Evolutionary conservation across 2,797 vertebrate genomes (phyloP).

Genomic region (Gouania willdenowi): DNA sequence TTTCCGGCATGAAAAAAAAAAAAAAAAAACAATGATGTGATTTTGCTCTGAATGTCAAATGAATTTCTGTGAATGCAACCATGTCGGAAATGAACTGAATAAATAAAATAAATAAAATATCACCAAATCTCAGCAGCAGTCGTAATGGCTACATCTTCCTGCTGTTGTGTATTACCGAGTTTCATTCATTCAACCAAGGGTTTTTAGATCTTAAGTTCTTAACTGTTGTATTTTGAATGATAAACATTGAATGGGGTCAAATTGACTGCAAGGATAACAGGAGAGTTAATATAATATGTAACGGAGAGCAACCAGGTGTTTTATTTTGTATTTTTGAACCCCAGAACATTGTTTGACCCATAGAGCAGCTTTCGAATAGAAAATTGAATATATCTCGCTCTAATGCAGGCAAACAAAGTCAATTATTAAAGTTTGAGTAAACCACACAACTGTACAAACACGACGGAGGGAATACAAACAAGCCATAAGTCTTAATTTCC

Average conservation of each 20-base stretch:
- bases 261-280: too few species aligned
- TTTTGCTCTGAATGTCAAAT: too few species aligned
- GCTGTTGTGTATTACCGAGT: slow-evolving; percentile 64
- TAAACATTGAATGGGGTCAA: too few species aligned
- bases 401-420: slow-evolving; percentile 57
- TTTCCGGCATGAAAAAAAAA: too few species aligned
- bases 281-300: too few species aligned
- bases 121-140: slow-evolving; percentile 39
- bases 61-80: too few species aligned
- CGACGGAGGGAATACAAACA: slow-evolving; percentile 51
- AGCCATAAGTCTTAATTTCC: slow-evolving; percentile 66
- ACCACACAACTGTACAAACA: slow-evolving; percentile 55
- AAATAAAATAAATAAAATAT: too few species aligned
- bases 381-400: slow-evolving; percentile 51
- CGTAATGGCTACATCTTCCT: slow-evolving; percentile 50
- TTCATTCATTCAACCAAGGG: slow-evolving; percentile 62
- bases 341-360: slow-evolving; percentile 82
- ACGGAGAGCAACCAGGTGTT: slow-evolving; percentile 69
- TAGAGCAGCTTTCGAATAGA: slow-evolving; percentile 81
- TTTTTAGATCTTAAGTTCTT: slow-evolving; percentile 59
- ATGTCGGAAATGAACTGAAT: too few species aligned
- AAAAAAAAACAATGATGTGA: too few species aligned
- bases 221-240: too few species aligned
- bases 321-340: slow-evolving; percentile 66
- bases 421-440: slow-evolving; percentile 60